Percentiles rank a stretch among this genome's conserved stretches.
Evolutionary conservation across 2,113 vertebrate genomes (phyloP).

Genomic region (Dryoscopus gambensis): DNA sequence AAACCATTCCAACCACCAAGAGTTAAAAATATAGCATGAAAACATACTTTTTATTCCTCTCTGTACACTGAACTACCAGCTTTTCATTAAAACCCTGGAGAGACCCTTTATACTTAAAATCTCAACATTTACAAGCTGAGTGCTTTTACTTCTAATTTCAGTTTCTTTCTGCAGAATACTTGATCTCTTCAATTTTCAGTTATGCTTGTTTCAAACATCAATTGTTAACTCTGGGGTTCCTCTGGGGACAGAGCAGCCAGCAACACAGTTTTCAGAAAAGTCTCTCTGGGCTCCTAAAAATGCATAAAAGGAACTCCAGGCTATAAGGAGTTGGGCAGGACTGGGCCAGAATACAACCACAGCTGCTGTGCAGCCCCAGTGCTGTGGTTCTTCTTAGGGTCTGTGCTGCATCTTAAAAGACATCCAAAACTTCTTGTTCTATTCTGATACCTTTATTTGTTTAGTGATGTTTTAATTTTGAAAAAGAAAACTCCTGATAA

Average conservation of each 20-base stretch:
- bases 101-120: slow-evolving; percentile 22
- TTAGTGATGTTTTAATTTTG: not conserved
- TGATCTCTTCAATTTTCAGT: slow-evolving; percentile 40
- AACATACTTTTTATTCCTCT: not conserved
- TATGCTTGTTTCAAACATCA: slow-evolving; percentile 52
- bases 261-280: slow-evolving; percentile 32
- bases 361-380: not conserved
- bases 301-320: not conserved
- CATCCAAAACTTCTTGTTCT: not conserved
- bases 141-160: slow-evolving; percentile 62
- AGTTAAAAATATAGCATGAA: slow-evolving; percentile 37
- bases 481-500: not conserved
- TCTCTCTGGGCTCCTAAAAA: slow-evolving; percentile 14
- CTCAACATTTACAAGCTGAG: slow-evolving; percentile 56
- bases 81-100: slow-evolving; percentile 50
- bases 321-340: not conserved
- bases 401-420: not conserved
- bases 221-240: slow-evolving; percentile 33
- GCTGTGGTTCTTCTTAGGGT: not conserved
- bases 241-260: slow-evolving; percentile 33
- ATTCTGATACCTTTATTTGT: not conserved
- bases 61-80: slow-evolving; percentile 9
- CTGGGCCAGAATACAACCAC: not conserved
- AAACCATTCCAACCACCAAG: slow-evolving; percentile 22
- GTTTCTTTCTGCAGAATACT: slow-evolving; percentile 23